Evolutionary conservation across 92 coral and sea anemone species (phyloP).

Genomic region (Porites cylindrica): DNA sequence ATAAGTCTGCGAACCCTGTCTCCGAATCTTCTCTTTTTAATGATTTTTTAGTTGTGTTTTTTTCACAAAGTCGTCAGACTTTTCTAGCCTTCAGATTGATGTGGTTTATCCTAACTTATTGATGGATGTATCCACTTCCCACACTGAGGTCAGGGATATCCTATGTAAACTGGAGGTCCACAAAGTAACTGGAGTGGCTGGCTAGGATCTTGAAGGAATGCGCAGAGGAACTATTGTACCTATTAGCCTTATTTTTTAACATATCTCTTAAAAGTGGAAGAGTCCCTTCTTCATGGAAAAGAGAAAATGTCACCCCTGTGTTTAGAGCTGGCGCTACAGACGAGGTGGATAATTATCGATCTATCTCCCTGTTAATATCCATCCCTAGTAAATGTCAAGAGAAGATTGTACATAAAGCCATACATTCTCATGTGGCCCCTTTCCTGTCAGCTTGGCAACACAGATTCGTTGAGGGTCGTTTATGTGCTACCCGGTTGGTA

Average conservation of each 20-base stretch:
- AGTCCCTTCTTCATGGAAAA: slow-evolving; percentile 49
- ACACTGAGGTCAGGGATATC: slow-evolving; percentile 33
- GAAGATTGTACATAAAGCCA: slow-evolving; percentile 32
- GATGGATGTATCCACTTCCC: slow-evolving; percentile 45
- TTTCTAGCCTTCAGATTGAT: slow-evolving; percentile 14
- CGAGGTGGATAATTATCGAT: slow-evolving; percentile 44
- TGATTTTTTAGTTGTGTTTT: slow-evolving; percentile 42
- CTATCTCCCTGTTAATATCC: slow-evolving; percentile 42
- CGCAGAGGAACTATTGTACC: slow-evolving; percentile 31
- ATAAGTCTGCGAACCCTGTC: slow-evolving; percentile 43
- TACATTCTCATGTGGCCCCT: not conserved
- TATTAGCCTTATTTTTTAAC: slow-evolving; percentile 34
- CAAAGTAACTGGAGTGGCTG: slow-evolving; percentile 63
- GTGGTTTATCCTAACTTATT: slow-evolving; percentile 26
- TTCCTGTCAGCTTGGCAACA: too few relatives aligned
- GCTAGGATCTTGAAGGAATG: slow-evolving; percentile 57
- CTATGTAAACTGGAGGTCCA: slow-evolving; percentile 23
- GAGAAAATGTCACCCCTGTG: slow-evolving; percentile 38
- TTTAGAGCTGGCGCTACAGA: slow-evolving; percentile 42
- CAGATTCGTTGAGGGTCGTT: too few relatives aligned
- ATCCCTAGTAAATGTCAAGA: slow-evolving; percentile 42
- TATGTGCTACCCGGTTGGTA: too few relatives aligned
- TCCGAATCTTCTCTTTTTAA: slow-evolving; percentile 48
- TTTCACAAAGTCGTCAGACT: slow-evolving; percentile 30
- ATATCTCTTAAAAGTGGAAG: slow-evolving; percentile 11